phyloP scores from a whole-genome alignment of 2,888 invertebrate genomes.

The Antheraea assamensis region DNA sequence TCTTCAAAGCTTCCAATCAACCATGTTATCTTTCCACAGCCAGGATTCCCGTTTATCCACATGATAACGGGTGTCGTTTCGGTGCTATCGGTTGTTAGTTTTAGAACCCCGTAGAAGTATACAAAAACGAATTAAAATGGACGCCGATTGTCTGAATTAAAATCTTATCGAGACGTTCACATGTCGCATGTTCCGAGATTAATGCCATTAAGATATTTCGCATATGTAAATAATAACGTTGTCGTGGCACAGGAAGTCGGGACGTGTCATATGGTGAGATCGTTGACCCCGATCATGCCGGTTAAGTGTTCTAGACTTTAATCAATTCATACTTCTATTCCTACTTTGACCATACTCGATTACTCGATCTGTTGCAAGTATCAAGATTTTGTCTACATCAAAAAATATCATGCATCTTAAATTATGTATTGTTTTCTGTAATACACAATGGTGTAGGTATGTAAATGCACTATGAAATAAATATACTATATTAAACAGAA shows the following conservation, averaged over 20 bases:
- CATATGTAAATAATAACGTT: constrained; percentile 58
- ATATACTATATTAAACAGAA: no score
- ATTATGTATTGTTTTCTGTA: no score
- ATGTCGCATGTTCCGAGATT: constrained; percentile 39
- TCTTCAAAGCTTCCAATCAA: no score
- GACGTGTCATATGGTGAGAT: constrained; percentile 59
- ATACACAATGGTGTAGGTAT: no score
- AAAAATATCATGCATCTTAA: no score
- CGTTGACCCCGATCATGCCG: constrained; percentile 45
- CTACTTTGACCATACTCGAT: constrained; percentile 22
- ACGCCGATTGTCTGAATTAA: constrained; percentile 1
- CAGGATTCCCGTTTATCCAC: no score
- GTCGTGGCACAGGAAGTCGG: constrained; percentile 56
- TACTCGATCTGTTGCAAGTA: neutral
- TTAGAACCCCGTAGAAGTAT: neutral
- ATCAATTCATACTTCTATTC: constrained; percentile 24
- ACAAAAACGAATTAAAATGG: constrained; percentile 12
- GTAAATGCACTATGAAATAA: no score
- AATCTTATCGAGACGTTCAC: constrained; percentile 20
- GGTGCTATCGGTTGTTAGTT: no score
- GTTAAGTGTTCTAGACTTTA: constrained; percentile 28
- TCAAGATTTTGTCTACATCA: neutral
- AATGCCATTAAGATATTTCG: constrained; percentile 47
- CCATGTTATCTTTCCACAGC: no score
- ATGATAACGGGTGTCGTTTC: no score